phyloP scores from a whole-genome alignment of 2,797 vertebrate genomes.

The Cuculus canorus region DNA sequence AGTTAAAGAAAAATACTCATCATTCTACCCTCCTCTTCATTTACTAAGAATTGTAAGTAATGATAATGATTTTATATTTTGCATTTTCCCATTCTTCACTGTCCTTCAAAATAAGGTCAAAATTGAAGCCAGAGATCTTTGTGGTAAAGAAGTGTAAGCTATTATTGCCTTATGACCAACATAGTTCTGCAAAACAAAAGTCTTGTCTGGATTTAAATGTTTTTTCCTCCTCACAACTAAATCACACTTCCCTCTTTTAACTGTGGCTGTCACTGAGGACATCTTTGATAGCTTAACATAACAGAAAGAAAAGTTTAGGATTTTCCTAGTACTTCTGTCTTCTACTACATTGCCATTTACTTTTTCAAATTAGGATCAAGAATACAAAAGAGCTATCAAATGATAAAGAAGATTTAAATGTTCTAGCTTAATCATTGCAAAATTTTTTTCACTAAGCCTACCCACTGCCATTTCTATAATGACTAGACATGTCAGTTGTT shows the following conservation, averaged over 20 bases:
- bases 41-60: neutral
- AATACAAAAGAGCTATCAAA: neutral
- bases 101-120: neutral
- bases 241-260: neutral
- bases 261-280: neutral
- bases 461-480: neutral
- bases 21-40: neutral
- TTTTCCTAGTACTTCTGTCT: neutral
- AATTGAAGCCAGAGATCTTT: neutral
- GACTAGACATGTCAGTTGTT: neutral
- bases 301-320: neutral
- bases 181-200: neutral
- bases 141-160: neutral
- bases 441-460: neutral
- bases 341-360: neutral
- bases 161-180: neutral
- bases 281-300: neutral
- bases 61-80: neutral
- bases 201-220: neutral
- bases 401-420: neutral
- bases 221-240: neutral
- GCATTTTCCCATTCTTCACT: neutral
- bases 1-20: neutral
- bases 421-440: neutral
- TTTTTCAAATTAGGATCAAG: neutral